Evolutionary conservation across 2,797 vertebrate genomes (phyloP).

Genomic region (Poecilia picta): DNA sequence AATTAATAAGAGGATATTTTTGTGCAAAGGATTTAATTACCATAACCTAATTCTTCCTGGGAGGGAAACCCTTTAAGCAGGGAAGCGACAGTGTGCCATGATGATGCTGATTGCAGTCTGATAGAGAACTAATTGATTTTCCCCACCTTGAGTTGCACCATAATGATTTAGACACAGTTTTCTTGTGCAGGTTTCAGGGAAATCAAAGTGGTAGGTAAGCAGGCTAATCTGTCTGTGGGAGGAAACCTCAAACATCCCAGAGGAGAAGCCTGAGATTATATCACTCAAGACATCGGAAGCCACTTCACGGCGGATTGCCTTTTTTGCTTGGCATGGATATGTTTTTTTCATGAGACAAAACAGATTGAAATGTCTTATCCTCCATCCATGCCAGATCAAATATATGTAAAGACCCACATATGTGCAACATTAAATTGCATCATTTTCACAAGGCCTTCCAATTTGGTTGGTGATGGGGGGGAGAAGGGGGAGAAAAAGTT

Average conservation of each 20-base stretch:
- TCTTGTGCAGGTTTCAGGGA: conserved; percentile 35
- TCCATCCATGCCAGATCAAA: conserved; percentile 22
- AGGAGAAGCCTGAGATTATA: conserved; percentile 22
- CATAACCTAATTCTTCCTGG: conserved; percentile 41
- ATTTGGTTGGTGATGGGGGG: conserved; percentile 33
- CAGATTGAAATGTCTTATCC: conserved; percentile 43
- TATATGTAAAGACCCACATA: conserved; percentile 40
- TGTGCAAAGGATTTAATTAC: conserved; percentile 51
- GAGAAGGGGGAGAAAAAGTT: conserved; percentile 5
- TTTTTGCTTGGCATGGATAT: conserved; percentile 19
- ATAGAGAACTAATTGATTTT: conserved; percentile 62
- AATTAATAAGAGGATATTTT: conserved; percentile 12
- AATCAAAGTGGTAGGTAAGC: conserved; percentile 46
- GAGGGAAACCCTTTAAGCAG: conserved; percentile 29
- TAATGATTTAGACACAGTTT: conserved; percentile 45
- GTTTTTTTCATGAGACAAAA: conserved; percentile 43
- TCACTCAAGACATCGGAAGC: conserved; percentile 12
- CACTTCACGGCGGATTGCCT: conserved; percentile 24
- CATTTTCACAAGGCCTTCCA: conserved; percentile 53
- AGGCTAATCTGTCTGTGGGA: conserved; percentile 25
- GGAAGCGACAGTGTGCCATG: conserved; percentile 17
- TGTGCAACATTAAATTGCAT: conserved; percentile 55
- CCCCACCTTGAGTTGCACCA: conserved; percentile 42
- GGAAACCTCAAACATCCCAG: conserved; percentile 11
- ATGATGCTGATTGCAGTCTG: conserved; percentile 47